These are phyloP conservation scores for Setophaga coronata DNA, from an alignment of 2,113 vertebrate genomes.

Conservation along the genomic window DNA sequence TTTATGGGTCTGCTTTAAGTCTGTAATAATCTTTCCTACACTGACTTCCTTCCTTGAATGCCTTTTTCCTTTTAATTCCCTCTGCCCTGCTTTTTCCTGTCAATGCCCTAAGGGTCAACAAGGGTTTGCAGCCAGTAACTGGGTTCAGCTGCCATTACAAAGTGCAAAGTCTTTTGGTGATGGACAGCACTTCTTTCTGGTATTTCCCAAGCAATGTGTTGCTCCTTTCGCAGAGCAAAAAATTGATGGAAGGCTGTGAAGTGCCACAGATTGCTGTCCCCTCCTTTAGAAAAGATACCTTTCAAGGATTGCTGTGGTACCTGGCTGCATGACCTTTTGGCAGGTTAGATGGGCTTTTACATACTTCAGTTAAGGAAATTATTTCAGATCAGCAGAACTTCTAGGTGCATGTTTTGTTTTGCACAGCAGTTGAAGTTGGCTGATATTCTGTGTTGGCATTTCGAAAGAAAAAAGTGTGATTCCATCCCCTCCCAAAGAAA, in stretches of 20 bases:
- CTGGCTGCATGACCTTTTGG: background rate
- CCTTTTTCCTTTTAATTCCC: background rate
- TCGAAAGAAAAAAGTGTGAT: background rate
- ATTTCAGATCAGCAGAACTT: background rate
- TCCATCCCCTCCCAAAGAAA: background rate
- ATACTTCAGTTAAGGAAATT: background rate
- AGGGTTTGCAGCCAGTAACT: background rate
- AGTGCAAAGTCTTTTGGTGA: background rate
- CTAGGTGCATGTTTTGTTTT: background rate
- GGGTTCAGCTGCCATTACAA: background rate
- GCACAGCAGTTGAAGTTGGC: background rate
- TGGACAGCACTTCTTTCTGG: background rate
- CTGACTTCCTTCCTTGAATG: background rate
- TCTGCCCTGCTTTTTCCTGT: background rate
- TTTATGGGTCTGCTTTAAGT: background rate
- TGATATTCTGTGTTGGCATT: background rate
- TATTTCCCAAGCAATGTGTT: background rate
- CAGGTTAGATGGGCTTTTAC: background rate
- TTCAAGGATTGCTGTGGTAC: background rate
- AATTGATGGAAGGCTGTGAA: background rate
- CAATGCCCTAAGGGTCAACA: background rate
- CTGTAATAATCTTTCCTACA: background rate
- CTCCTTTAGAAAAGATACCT: background rate
- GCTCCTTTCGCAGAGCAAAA: background rate
- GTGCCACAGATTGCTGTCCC: background rate